Percentiles rank a stretch among this genome's conserved stretches.
phyloP scores from a whole-genome alignment of 2,888 invertebrate species.

The Tenthredo scrophulariae region DNA sequence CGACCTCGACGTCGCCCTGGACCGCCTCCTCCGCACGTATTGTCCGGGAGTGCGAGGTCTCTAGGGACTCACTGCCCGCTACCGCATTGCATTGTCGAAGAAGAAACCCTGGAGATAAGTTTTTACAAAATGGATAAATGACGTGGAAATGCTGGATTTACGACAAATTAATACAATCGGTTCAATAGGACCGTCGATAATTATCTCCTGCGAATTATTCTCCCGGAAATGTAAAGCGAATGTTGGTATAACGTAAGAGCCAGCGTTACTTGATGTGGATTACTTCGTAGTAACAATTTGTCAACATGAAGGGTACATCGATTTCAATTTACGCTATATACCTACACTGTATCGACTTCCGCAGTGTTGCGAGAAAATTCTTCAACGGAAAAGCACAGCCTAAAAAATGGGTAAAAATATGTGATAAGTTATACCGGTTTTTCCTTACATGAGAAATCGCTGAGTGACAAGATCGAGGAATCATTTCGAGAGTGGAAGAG shows the following conservation, averaged over 20 bases:
- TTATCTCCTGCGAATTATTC: not conserved
- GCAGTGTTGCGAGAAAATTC: not conserved
- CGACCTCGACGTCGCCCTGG: constrained; percentile 73
- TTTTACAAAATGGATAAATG: not conserved
- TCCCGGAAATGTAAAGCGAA: not conserved
- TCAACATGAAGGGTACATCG: constrained; percentile 18
- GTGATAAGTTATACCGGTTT: not conserved
- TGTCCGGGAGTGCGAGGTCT: constrained; percentile 30
- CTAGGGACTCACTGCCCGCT: constrained; percentile 34
- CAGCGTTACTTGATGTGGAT: not conserved
- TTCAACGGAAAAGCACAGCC: not conserved
- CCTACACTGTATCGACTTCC: not conserved
- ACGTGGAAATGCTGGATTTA: not conserved
- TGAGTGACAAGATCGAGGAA: not conserved
- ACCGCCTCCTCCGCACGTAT: constrained; percentile 56
- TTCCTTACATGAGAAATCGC: not conserved
- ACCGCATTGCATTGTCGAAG: constrained; percentile 14
- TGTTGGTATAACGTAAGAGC: not conserved
- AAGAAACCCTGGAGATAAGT: constrained; percentile 4
- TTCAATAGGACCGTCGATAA: not conserved
- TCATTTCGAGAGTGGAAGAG: not conserved
- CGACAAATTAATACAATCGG: not conserved
- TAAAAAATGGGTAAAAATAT: not conserved
- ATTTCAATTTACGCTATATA: not conserved
- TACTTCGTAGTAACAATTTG: not conserved